Evolutionary conservation across 2,888 invertebrate genomes (phyloP).

Genomic region (Tipula confusa): DNA sequence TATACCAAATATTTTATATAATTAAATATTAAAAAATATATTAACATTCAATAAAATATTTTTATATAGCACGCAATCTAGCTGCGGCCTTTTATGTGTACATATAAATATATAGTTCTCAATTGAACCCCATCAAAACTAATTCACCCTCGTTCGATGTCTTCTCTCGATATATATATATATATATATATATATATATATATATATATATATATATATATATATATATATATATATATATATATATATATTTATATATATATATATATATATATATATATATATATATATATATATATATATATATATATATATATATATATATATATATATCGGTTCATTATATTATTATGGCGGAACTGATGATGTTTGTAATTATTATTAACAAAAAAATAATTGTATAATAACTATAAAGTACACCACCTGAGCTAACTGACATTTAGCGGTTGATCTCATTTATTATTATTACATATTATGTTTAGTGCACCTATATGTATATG

Average conservation of each 20-base stretch:
- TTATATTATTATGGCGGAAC: conserved; percentile 27
- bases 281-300: background rate
- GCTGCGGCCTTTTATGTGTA: background rate
- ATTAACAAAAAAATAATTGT: background rate
- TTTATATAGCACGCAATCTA: conserved; percentile 25
- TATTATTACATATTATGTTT: background rate
- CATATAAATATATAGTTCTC: background rate
- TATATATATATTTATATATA: background rate
- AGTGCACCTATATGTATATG: background rate
- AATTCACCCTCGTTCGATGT: conserved; percentile 28
- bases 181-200: conserved; percentile 16
- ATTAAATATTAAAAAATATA: background rate
- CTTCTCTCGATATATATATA: background rate
- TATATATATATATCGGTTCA: conserved; percentile 16
- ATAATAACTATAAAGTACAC: conserved; percentile 20
- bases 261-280: background rate
- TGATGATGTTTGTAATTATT: conserved; percentile 29
- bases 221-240: background rate
- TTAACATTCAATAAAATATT: background rate
- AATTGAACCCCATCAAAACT: background rate
- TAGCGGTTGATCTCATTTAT: conserved; percentile 30
- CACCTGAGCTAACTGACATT: conserved; percentile 30
- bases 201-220: background rate
- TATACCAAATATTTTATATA: background rate
- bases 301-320: background rate